Evolutionary conservation across 2,888 invertebrate genomes (phyloP).

Genomic region (Trichogramma dendrolimi): DNA sequence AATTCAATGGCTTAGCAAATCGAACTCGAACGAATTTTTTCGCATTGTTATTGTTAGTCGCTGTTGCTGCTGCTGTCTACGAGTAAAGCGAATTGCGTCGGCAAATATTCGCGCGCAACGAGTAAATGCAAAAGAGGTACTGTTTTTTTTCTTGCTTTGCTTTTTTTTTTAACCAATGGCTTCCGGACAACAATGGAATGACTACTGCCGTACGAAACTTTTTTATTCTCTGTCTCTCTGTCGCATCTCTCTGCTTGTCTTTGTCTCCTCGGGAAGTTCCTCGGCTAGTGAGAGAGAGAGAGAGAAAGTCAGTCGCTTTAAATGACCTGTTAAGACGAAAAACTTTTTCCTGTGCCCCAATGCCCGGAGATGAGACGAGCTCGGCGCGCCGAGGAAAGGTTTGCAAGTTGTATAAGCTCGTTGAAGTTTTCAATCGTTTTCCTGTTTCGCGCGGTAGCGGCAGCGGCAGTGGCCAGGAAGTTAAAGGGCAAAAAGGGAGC

Average conservation of each 20-base stretch:
- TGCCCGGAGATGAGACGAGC: constrained; percentile 9
- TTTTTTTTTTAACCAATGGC: too few species aligned
- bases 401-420: constrained; percentile 22
- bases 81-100: too few species aligned
- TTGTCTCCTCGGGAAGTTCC: constrained; percentile 4
- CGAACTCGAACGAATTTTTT: too few species aligned
- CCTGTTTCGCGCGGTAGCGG: too few species aligned
- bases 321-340: constrained; percentile 37
- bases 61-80: too few species aligned
- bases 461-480: too few species aligned
- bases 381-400: constrained; percentile 19
- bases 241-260: constrained; percentile 7
- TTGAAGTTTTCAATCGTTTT: too few species aligned
- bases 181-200: constrained; percentile 8
- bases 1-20: too few species aligned
- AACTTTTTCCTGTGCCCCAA: constrained; percentile 31
- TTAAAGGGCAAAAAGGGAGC: constrained; percentile 28
- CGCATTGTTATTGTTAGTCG: too few species aligned
- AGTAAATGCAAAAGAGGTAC: too few species aligned
- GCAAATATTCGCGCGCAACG: too few species aligned
- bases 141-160: too few species aligned
- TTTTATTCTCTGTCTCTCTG: not conserved
- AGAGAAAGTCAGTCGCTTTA: constrained; percentile 32
- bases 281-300: constrained; percentile 31
- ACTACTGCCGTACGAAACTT: not conserved